A percentile compares a stretch with the other conserved stretches of the same genome.
Evolutionary conservation across 1,140 invertebrate species (phyloP).

Genomic region (Drosophila quadrilineata): DNA sequence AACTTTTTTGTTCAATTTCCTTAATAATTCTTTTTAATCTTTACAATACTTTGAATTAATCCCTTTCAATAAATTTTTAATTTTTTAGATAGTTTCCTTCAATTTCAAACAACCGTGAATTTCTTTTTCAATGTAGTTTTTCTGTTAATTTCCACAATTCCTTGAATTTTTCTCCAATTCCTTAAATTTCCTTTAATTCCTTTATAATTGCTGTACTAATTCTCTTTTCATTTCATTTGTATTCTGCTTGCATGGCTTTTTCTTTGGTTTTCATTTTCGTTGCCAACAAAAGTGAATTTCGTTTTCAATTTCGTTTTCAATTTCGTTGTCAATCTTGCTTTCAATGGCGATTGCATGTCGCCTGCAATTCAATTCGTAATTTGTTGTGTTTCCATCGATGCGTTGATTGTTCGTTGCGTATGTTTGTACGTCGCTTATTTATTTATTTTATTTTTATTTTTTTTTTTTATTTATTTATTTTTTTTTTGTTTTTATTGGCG

Average conservation of each 20-base stretch:
- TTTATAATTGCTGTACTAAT: no score
- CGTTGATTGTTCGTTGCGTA: neutral
- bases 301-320: conserved; percentile 1
- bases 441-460: neutral
- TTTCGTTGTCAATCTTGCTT: conserved; percentile 23
- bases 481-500: conserved; percentile 7
- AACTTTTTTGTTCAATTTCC: no score
- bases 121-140: neutral
- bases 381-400: neutral
- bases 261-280: no score
- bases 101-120: neutral
- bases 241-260: no score
- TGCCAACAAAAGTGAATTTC: no score
- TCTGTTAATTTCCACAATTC: no score
- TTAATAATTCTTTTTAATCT: no score
- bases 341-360: conserved; percentile 17
- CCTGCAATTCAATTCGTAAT: neutral
- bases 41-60: no score
- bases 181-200: no score
- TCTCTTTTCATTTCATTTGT: no score
- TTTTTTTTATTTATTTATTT: neutral
- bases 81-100: neutral
- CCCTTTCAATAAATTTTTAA: no score
- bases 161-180: no score
- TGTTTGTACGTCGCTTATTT: neutral